Base-by-base conservation (phyloP, 92 coral and sea anemone species). In the Parazoanthus darwini region DNA sequence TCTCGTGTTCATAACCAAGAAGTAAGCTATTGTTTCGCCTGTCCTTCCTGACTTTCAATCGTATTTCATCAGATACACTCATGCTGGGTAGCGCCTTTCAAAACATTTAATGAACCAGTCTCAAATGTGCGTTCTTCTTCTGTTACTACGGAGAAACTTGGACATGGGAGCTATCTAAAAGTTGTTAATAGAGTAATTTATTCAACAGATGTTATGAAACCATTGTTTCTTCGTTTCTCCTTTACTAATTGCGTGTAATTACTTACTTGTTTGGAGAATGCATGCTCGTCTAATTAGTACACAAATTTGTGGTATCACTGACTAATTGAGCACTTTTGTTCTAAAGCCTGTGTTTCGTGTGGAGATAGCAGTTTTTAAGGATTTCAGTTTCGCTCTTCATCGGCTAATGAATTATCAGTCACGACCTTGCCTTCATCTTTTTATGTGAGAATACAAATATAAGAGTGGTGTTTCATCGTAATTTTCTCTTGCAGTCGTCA, bases 231-330 rank as follows among this genome's bases (percentile, higher is more conserved):
- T 58, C 38, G 22, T 50, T 59, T 58, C 48, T 36, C 20, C 43
- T 11, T 81, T 42, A 46, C 43, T 71, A 84, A 44, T 84, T 84
- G 78, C 46, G 43, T 14, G 75, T 48, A 43, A 84, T 46, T 63
- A 68, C 26, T 65, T 38, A 68, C 2, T 2, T 46, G 35, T 46
- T 22, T 73, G 39, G 50, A 84, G 26, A 84, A 71, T 71, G 44
- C 79, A 50, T 46, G 87, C 87, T 68, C n/a, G 36, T 78, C 78
- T 70, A 84, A 84, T 83, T 83, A 68, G 46, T 46, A 46, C 63
- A 83, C 35, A 38, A 68, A 38, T 44, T 84, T 70, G 26, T 70
- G 77, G 68, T 71, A 84, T 84, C 67, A 29, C 20, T 46, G 67
- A 46, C 79, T 42, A 71, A 84, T 70, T 70, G 46, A 18, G 65